These are phyloP conservation scores for Sciurus vulgaris DNA, from an alignment of 2,797 vertebrate species.

Conservation along the genomic window DNA sequence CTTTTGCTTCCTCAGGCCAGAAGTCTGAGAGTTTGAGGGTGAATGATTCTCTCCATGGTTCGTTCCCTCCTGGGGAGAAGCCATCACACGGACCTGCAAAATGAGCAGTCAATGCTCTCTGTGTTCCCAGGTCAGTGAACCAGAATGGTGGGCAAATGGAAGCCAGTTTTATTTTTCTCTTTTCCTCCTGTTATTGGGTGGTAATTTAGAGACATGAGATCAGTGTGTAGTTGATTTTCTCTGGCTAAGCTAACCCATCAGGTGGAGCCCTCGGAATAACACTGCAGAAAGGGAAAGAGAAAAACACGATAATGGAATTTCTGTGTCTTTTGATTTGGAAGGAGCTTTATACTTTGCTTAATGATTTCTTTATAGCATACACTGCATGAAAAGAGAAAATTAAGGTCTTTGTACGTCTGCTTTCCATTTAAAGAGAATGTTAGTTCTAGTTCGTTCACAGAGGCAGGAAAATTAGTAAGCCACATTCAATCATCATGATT, in stretches of 20 bases:
- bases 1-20: neutral
- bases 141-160: slow-evolving; percentile 49
- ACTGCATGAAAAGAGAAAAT: slow-evolving; percentile 4
- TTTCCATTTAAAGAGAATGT: slow-evolving; percentile 56
- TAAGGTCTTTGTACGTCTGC: neutral
- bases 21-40: neutral
- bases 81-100: neutral
- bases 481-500: slow-evolving; percentile 17
- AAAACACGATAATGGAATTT: slow-evolving; percentile 14
- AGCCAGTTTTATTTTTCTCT: slow-evolving; percentile 31
- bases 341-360: slow-evolving; percentile 31
- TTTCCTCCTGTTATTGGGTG: slow-evolving; percentile 3
- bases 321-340: slow-evolving; percentile 49
- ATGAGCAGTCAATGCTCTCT: neutral
- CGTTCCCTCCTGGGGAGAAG: slow-evolving; percentile 50
- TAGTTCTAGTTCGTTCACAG: slow-evolving; percentile 45
- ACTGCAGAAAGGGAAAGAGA: neutral
- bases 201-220: slow-evolving; percentile 20
- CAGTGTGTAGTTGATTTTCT: slow-evolving; percentile 44
- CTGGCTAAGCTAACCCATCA: neutral
- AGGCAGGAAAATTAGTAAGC: slow-evolving; percentile 53
- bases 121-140: slow-evolving; percentile 23
- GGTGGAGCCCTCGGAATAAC: neutral
- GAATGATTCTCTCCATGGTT: slow-evolving; percentile 4
- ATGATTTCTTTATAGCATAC: slow-evolving; percentile 47